Evolutionary conservation across 2,888 invertebrate species (phyloP).

Genomic region (Nipponacmea schrenckii): DNA sequence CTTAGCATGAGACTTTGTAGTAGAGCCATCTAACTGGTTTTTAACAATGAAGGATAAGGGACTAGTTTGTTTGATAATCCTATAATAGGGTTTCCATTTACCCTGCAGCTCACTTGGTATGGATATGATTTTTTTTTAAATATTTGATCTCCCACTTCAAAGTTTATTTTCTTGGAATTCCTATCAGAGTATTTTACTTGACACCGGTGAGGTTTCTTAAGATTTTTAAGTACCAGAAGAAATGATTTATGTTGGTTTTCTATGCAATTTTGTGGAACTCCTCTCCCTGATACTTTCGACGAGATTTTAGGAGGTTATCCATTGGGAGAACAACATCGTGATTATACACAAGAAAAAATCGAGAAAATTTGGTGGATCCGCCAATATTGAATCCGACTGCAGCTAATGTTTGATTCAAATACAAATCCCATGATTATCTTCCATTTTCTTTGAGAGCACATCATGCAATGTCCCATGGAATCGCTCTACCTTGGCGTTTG

Average conservation of each 20-base stretch:
- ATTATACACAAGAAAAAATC: constrained; percentile 12
- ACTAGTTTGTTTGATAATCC: constrained; percentile 22
- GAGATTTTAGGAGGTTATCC: constrained; percentile 8
- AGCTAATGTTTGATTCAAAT: constrained; percentile 9
- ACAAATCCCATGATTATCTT: constrained; percentile 17
- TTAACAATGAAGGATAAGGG: constrained; percentile 15
- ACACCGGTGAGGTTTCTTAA: constrained; percentile 23
- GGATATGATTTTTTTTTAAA: constrained; percentile 18
- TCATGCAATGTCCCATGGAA: neutral
- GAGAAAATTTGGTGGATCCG: neutral
- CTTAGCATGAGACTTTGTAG: constrained; percentile 12
- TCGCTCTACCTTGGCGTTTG: neutral
- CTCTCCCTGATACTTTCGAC: constrained; percentile 6
- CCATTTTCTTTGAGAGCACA: neutral
- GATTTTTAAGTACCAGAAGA: constrained; percentile 6
- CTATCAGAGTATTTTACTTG: neutral
- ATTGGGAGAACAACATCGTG: constrained; percentile 1
- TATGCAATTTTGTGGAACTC: constrained; percentile 5
- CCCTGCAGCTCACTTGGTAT: constrained; percentile 16
- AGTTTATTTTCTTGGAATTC: neutral
- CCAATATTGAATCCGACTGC: too few relatives aligned
- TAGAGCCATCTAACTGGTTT: constrained; percentile 8
- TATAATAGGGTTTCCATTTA: constrained; percentile 24
- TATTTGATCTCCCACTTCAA: constrained; percentile 23
- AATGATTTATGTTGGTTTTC: constrained; percentile 16